Evolutionary conservation across 2,888 invertebrate species (phyloP), one percentile per base, ranked within the genome.

Genomic region (Nymphalis urticae): DNA sequence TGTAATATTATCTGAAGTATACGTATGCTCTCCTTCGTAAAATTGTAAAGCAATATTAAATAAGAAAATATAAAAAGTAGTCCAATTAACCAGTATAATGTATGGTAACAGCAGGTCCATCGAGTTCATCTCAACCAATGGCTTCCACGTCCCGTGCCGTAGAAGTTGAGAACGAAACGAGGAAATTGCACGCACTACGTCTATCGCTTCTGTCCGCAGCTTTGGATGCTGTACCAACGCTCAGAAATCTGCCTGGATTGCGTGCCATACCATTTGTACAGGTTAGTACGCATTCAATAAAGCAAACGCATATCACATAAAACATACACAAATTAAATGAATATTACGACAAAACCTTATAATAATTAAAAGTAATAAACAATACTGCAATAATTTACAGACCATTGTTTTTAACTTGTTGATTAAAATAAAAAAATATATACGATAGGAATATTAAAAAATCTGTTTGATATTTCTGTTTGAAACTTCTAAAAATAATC

Each of bases 241-340:
- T 98, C 66, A 94, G 96, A 75, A 93, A 95, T 60, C 94, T 97
- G 72, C 96, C 96, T 27, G 98, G 98, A 2, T 95, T 97, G 9
- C 94, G 97, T 71, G 96, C 97, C 24, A 97, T 98, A 82, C 98
- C 98, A 0, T 97, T 97, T 80, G 95, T 98, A 85, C 98, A 98
- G 94, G 97, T 97, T 73, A 32, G 10, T 56, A 17, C 24, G 13
- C 5, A 21, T 21, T 13, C 1, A 5, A 24, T 53, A 32, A 6
- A 32, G 27, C 6, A 32, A 32, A 32, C 27, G 27, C 27, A 32
- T 32, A 6, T 6, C 5, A 32, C 27, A 19, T 3, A 19, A 51
- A 51, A 51, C 6, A 6, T 1, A 21, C 21, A 21, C 19, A 9
- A 21, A 51, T 19, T 19, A 21, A 21, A 9, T 51, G n/a, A 53